Percentiles rank a stretch among this genome's conserved stretches.
These are phyloP conservation scores for Eupithecia subumbrata DNA, from an alignment of 2,888 invertebrate genomes.

Conservation along the genomic window DNA sequence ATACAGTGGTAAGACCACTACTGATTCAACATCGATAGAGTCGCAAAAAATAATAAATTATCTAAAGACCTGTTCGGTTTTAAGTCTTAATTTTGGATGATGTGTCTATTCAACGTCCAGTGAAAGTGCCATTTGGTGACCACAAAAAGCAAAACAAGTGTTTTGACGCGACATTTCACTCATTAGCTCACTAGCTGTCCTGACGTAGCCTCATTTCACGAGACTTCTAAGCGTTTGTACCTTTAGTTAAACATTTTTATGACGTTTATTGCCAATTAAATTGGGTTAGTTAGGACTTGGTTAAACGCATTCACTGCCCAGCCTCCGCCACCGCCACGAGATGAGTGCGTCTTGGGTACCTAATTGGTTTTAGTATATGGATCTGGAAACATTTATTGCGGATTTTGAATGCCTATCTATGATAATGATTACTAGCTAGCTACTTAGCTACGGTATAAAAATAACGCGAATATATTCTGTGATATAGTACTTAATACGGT, in stretches of 20 bases:
- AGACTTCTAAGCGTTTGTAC: not conserved
- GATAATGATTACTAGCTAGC: not conserved
- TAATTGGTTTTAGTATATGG: too few relatives aligned
- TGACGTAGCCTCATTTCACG: conserved; percentile 8
- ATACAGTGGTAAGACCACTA: not conserved
- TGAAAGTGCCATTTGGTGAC: conserved; percentile 74
- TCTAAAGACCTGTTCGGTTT: not conserved
- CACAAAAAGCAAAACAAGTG: conserved; percentile 55
- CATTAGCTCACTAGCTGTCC: conserved; percentile 47
- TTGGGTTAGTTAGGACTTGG: too few relatives aligned
- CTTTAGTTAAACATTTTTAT: too few relatives aligned
- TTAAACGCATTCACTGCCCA: too few relatives aligned
- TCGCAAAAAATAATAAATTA: conserved; percentile 56
- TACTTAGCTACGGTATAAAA: not conserved
- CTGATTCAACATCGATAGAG: conserved; percentile 32
- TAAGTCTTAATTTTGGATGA: conserved; percentile 68
- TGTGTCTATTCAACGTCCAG: conserved; percentile 62
- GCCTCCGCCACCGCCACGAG: too few relatives aligned
- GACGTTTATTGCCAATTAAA: not conserved
- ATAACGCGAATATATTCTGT: not conserved
- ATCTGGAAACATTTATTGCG: not conserved
- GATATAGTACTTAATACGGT: too few relatives aligned
- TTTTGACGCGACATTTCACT: conserved; percentile 62
- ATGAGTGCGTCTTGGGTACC: too few relatives aligned
- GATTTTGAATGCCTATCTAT: not conserved